Percentiles rank a stretch among this genome's conserved stretches.
These are phyloP conservation scores for Pogonocichla stellata DNA, from an alignment of 2,113 vertebrate genomes.

Conservation along the genomic window DNA sequence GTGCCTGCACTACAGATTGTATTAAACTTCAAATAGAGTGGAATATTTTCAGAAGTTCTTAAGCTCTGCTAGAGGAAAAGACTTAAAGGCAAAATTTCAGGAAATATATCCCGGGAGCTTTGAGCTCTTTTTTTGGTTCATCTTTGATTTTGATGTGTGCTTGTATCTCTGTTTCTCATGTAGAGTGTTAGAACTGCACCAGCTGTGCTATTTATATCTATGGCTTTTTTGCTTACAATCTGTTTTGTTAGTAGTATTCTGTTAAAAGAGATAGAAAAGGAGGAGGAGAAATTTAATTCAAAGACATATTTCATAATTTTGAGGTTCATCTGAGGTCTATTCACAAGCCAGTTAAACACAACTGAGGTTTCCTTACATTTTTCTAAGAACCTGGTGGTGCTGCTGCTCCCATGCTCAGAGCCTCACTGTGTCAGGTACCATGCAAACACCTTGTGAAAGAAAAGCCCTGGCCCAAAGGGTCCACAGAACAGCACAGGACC, in stretches of 20 bases:
- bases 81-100: background rate
- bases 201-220: background rate
- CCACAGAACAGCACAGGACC: background rate
- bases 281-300: background rate
- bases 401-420: background rate
- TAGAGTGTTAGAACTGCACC: background rate
- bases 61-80: background rate
- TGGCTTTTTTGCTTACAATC: background rate
- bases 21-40: background rate
- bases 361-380: background rate
- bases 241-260: background rate
- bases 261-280: background rate
- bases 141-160: background rate
- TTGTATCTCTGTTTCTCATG: background rate
- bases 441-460: fast-evolving
- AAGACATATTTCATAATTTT: background rate
- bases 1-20: background rate
- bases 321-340: background rate
- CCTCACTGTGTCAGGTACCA: background rate
- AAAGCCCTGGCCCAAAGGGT: background rate
- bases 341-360: background rate
- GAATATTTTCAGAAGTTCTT: background rate
- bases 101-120: background rate
- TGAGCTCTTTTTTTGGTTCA: background rate
- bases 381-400: background rate